Base-by-base conservation (phyloP, 2,888 invertebrate genomes). In the Druceiella hillmani region DNA sequence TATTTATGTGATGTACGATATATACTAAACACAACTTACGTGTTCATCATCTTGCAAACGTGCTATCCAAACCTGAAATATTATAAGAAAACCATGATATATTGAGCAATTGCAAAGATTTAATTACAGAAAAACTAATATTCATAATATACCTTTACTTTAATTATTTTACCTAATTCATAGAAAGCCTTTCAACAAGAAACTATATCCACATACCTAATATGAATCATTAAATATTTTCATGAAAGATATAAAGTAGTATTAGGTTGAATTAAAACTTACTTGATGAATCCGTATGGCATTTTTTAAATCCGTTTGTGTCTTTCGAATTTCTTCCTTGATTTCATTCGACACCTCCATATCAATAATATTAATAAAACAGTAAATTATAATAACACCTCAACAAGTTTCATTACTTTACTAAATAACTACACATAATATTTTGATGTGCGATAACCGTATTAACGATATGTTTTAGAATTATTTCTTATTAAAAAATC, bases 211-310 rank as follows among this genome's bases (percentile, higher is more conserved):
- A 41, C 43, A 45, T 50, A 36, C 36, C 15, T 26, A 33, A 33
- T 15, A 10, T 15, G 15, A 14, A 25, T 27, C 40, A 33, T 27
- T 34, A 42, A 41, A 42, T 40, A 40, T 40, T 17, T 33, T 24
- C n/a, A n/a, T 13, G 33, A 31, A 31, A 41, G 17, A 37, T 37
- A 36, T 27, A 22, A 33, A 25, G 24, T 37, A 38, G 35, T 46
- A 46, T 47, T 44, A 43, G 40, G 15, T 27, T 24, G 11, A 14
- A 31, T 45, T 32, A 38, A 38, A 41, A 58, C 61, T 62, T 58
- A 78, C 78, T 74, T 78, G 78, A 65, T 78, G 78, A 58, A 76
- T 65, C 54, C 74, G 67, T 54, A 79, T 78, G 44, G 78, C 78
- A 56, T 74, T 75, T 66, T 74, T 76, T 53, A 78, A 65, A 53